These are phyloP conservation scores for Darevskia mixta DNA, from an alignment of 2,797 vertebrate species.

Conservation along the genomic window DNA sequence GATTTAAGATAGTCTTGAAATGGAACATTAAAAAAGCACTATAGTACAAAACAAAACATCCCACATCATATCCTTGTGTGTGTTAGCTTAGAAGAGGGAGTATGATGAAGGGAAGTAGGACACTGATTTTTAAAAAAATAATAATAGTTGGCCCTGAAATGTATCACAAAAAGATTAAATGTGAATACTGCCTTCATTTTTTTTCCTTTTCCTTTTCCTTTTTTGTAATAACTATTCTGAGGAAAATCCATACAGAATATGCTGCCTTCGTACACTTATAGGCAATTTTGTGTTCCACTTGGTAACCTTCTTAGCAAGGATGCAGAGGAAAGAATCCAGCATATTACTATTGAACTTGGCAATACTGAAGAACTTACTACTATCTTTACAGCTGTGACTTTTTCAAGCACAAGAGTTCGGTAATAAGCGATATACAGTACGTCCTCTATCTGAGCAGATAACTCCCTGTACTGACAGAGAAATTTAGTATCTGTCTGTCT, in stretches of 20 bases:
- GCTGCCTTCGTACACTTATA: neutral
- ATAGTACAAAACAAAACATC: neutral
- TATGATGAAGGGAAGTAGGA: neutral
- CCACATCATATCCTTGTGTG: neutral
- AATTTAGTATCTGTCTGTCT: neutral
- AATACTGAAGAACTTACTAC: neutral
- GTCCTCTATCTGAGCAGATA: neutral
- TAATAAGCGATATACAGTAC: neutral
- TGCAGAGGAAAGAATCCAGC: neutral
- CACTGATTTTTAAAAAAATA: neutral
- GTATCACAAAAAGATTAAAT: neutral
- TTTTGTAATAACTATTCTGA: neutral
- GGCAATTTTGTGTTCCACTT: neutral
- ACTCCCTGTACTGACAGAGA: neutral
- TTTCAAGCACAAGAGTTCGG: neutral
- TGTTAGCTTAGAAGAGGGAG: conserved; percentile 17
- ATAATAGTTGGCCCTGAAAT: neutral
- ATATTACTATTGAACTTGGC: neutral
- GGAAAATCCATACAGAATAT: neutral
- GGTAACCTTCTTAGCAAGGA: neutral
- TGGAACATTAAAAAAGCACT: conserved; percentile 10
- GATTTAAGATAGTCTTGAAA: conserved; percentile 26
- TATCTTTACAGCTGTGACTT: conserved; percentile 1
- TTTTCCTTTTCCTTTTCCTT: neutral
- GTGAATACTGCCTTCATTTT: neutral